Percentiles rank a stretch among this genome's conserved stretches.
These are phyloP conservation scores for Sacculina carcini DNA, from an alignment of 2,888 invertebrate species.

Conservation along the genomic window DNA sequence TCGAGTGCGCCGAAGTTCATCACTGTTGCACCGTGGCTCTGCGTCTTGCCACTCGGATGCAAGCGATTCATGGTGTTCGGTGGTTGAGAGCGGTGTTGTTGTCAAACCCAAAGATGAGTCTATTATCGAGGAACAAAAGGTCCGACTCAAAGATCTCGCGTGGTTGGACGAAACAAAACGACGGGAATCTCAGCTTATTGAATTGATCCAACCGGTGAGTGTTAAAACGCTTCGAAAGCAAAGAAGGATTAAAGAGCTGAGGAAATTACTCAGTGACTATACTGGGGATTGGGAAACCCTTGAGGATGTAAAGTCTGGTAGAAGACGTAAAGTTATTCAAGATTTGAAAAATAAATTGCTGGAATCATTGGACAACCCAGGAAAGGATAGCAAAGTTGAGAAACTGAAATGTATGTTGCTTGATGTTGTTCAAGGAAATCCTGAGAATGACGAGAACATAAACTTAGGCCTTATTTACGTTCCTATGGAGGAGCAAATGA, in stretches of 20 bases:
- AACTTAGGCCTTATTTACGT: slow-evolving; percentile 17
- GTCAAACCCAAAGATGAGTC: slow-evolving; percentile 4
- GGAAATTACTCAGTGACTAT: slow-evolving; percentile 11
- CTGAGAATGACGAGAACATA: slow-evolving; percentile 13
- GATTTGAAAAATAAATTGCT: slow-evolving; percentile 7
- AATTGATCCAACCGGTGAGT: slow-evolving; percentile 2
- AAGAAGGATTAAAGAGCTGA: slow-evolving; percentile 10
- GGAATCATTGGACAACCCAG: slow-evolving; percentile 6
- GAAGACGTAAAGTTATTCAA: slow-evolving; percentile 7
- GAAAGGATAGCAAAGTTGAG: slow-evolving; percentile 14
- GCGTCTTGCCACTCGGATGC: slow-evolving; percentile 6
- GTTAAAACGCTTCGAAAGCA: slow-evolving; percentile 4
- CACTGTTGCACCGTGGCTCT: background rate
- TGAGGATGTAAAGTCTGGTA: background rate
- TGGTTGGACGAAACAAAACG: slow-evolving; percentile 6
- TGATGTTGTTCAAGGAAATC: slow-evolving; percentile 15
- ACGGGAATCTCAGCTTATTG: background rate
- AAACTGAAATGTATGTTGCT: slow-evolving; percentile 14
- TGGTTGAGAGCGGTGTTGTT: slow-evolving; percentile 8
- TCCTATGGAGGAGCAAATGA: slow-evolving; percentile 15
- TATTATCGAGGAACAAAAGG: slow-evolving; percentile 10
- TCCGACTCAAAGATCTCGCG: slow-evolving; percentile 9
- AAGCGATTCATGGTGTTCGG: slow-evolving; percentile 11
- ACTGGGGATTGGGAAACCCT: slow-evolving; percentile 14
- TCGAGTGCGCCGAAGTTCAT: background rate